Base-by-base conservation (phyloP, 2,113 vertebrate species). In the Aleadryas rufinucha region DNA sequence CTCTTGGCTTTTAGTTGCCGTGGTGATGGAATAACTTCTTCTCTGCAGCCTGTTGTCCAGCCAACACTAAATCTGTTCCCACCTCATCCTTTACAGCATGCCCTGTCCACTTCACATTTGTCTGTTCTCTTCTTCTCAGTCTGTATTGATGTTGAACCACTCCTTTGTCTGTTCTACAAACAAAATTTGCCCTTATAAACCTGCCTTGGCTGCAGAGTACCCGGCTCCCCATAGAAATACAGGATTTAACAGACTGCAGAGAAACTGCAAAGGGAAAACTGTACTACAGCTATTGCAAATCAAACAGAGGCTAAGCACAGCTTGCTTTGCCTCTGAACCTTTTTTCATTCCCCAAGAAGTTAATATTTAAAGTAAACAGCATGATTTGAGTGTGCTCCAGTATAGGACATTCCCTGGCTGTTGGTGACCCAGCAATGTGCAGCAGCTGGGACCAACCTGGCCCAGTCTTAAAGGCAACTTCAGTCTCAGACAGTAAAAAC, bases 401-500 rank as follows among this genome's bases (percentile, higher is more conserved):
- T 35, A 26, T 14, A 1, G 60, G 84, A 91, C 4, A 4, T 74
- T 65, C 37, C 39, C 37, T 63, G 77, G 42, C 47, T 47, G 20
- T 23, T 0, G 0, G 68, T 15, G 20, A 81, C 42, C 65, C 13
- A 41, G 64, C 0, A 0, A 53, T 26, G 16, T 13, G 22, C 8
- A 3, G 52, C 54, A 86, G 64, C 76, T 77, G 54, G 37, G 72
- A 72, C 41, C 39, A 53, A 16, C 63, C 28, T 21, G 0, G 30
- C 16, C 31, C 33, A 21, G 47, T 49, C 69, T 35, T 47, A 91
- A 63, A 87, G n/a, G 70, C 39, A 91, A 10, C 69, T 75, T 93
- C 56, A 57, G 35, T 7, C 59, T 84, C 84, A 75, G 64, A 27
- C n/a, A 90, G 16, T 7, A 54, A 70, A 81, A 91, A 11, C 35